phyloP scores from a whole-genome alignment of 2,888 invertebrate genomes.

The Neoascia interrupta region DNA sequence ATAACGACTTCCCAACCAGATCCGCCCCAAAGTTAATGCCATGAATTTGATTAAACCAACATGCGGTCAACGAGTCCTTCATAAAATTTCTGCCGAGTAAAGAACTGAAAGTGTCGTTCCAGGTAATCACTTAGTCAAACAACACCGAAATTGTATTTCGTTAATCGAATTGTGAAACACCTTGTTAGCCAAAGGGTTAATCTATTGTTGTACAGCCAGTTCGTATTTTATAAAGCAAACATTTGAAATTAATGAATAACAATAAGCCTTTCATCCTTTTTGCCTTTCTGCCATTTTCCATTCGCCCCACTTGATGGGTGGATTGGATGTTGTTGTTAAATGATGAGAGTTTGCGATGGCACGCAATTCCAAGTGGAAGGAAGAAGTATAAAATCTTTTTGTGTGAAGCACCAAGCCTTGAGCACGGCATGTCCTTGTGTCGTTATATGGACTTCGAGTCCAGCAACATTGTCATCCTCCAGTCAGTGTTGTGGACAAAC shows the following conservation, averaged over 20 bases:
- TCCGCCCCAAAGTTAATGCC: background rate
- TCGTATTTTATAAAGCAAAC: slow-evolving; percentile 75
- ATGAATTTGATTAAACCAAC: slow-evolving; percentile 43
- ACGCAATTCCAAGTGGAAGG: slow-evolving; percentile 59
- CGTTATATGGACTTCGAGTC: no score
- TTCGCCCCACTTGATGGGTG: slow-evolving; percentile 38
- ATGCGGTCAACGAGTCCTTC: slow-evolving; percentile 52
- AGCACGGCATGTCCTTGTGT: slow-evolving; percentile 14
- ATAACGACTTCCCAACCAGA: background rate
- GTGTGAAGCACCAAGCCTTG: slow-evolving; percentile 32
- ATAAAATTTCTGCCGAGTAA: background rate
- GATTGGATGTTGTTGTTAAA: no score
- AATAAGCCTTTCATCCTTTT: slow-evolving; percentile 72
- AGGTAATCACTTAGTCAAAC: slow-evolving; percentile 67
- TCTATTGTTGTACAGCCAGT: slow-evolving; percentile 67
- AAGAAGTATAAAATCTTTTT: slow-evolving; percentile 64
- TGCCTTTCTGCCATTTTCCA: slow-evolving; percentile 5
- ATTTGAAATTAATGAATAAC: slow-evolving; percentile 78
- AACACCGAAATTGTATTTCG: slow-evolving; percentile 68
- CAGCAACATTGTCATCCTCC: slow-evolving; percentile 12
- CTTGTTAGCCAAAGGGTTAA: slow-evolving; percentile 68
- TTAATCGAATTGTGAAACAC: slow-evolving; percentile 69
- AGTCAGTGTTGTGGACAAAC: slow-evolving; percentile 28
- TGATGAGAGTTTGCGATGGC: slow-evolving; percentile 37
- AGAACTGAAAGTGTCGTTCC: slow-evolving; percentile 43